phyloP scores from a whole-genome alignment of 1,140 invertebrate species.

The Drosophila pallidifrons region DNA sequence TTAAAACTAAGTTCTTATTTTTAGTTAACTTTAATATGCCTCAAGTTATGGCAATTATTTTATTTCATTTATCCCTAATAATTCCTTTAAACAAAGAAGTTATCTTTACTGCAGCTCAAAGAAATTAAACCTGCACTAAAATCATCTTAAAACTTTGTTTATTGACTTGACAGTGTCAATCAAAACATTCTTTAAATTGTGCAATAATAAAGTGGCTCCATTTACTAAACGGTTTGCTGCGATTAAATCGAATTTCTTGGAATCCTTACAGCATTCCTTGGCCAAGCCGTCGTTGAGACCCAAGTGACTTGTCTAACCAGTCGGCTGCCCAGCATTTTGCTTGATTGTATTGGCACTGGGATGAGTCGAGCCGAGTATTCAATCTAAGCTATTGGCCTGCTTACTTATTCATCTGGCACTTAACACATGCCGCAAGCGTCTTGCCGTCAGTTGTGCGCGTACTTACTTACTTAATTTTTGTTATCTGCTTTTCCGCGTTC shows the following conservation, averaged over 20 bases:
- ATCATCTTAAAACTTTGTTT: not conserved
- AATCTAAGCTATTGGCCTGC: conserved; percentile 50
- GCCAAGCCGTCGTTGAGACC: not conserved
- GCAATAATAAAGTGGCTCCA: not conserved
- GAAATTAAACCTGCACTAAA: too few species aligned
- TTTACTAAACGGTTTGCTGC: not conserved
- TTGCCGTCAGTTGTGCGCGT: not conserved
- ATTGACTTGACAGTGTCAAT: not conserved
- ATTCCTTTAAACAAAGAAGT: too few species aligned
- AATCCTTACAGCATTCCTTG: conserved; percentile 9
- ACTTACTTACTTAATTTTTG: conserved; percentile 56
- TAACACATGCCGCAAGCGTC: conserved; percentile 37
- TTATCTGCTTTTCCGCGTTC: conserved; percentile 65
- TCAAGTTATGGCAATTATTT: too few species aligned
- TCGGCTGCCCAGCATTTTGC: conserved; percentile 15
- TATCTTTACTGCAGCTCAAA: too few species aligned
- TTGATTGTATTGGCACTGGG: conserved; percentile 10
- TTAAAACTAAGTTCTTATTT: too few species aligned
- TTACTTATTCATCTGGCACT: conserved; percentile 51
- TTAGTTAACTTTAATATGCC: too few species aligned
- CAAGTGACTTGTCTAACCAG: conserved; percentile 25
- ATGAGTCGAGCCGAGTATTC: conserved; percentile 24
- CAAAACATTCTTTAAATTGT: conserved; percentile 1
- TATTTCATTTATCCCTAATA: too few species aligned
- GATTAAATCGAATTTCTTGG: not conserved